Evolutionary conservation across 37 sponge, comb jelly and placozoan genomes (phyloP), one percentile per base, ranked within the genome.

Genomic region (Bolinopsis microptera): DNA sequence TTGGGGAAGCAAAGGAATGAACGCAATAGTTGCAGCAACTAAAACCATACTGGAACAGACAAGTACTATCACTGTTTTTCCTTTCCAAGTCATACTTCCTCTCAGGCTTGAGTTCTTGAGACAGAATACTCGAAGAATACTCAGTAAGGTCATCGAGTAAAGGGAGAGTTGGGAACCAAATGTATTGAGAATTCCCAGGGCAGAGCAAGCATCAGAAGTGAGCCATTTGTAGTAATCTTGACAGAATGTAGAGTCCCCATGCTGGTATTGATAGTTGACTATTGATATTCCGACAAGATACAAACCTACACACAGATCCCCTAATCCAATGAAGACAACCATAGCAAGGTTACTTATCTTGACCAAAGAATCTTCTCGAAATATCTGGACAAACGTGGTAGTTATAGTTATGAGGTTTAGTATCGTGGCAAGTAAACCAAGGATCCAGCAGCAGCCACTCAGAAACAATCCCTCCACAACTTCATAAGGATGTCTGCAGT

Each of bases 221-320:
- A 48, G 61, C 61, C 61, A 48, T 48, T 13, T 48, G 61, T 48
- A 48, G 61, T 48, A 48, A 48, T 48, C 61, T 48, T 48, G 5
- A 48, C 61, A 48, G 61, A 48, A 48, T 48, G 61, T 48, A 18
- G 61, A 18, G 13, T 48, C 61, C 13, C 61, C 61, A 13, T 48
- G 61, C 13, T 48, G 61, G 13, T 48, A 48, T 48, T 48, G 61
- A 48, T 48, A 48, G 13, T 48, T 48, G 9, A 48, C 61, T 18
- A 48, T 13, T 13, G 61, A 48, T 48, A 48, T 48, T 13, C 9
- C 61, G 13, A 48, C 13, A 48, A 72, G 75, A n/a, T 72, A 72
- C 31, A 72, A 5, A 23, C 75, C 75, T 28, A 72, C 75, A 72
- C 75, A 72, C 75, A 72, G 5, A 72, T 72, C 75, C 26, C 75